These are phyloP conservation scores for Mythimna loreyi DNA, from an alignment of 2,888 invertebrate species.

Conservation along the genomic window DNA sequence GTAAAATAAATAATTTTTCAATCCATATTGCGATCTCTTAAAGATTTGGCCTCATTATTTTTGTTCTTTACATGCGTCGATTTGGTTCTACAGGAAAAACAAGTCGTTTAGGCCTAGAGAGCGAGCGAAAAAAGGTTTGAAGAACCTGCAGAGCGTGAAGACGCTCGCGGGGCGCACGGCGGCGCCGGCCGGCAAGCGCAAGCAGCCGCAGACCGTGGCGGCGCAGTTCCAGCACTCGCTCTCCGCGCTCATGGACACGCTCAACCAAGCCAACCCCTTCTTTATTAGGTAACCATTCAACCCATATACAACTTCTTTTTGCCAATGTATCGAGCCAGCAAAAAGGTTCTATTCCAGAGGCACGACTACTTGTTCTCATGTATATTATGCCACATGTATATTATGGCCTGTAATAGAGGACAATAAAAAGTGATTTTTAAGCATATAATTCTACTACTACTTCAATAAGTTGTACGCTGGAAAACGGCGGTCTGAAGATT, in stretches of 20 bases:
- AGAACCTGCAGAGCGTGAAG: conserved; percentile 97
- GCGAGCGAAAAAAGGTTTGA: conserved; percentile 96
- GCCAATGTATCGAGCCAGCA: neutral
- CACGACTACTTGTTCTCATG: neutral
- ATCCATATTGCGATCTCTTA: conserved; percentile 55
- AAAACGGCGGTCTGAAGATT: too few relatives aligned
- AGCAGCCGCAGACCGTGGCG: conserved; percentile 97
- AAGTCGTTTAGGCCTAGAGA: conserved; percentile 97
- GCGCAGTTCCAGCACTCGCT: conserved; percentile 98
- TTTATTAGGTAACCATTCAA: conserved; percentile 88
- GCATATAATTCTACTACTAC: too few relatives aligned
- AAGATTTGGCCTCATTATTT: conserved; percentile 20
- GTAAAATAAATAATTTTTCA: neutral
- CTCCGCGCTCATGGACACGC: conserved; percentile 97
- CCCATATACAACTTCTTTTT: too few relatives aligned
- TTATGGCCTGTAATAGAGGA: too few relatives aligned
- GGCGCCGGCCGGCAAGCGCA: conserved; percentile 92
- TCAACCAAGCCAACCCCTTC: conserved; percentile 94
- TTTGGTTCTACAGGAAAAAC: conserved; percentile 93
- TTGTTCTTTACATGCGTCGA: conserved; percentile 31
- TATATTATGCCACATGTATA: neutral
- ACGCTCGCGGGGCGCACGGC: conserved; percentile 95
- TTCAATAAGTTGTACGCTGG: too few relatives aligned
- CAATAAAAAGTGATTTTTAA: too few relatives aligned
- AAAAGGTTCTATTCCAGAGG: neutral